Conservation (phyloP, 2,797 vertebrate species). For the Todus mexicanus region DNA sequence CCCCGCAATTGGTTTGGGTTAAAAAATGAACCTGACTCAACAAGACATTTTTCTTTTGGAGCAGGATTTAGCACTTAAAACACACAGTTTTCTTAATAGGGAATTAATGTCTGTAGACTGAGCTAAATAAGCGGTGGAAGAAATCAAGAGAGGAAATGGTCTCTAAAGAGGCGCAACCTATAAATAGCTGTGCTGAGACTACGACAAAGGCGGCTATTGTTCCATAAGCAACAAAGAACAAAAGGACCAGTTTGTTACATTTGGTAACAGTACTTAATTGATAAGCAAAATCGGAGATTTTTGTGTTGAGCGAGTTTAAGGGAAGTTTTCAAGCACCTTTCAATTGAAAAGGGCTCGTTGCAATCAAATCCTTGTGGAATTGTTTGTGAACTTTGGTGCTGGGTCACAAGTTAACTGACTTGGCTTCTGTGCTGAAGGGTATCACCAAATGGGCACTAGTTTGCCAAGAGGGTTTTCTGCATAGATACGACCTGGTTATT, state of each 20-base stretch:
- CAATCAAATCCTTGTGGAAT: neutral
- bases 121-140: slow-evolving; percentile 34
- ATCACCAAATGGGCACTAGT: neutral
- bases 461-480: neutral
- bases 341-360: slow-evolving; percentile 25
- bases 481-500: neutral
- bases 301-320: neutral
- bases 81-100: neutral
- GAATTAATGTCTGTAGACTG: neutral
- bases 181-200: slow-evolving; percentile 69
- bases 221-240: slow-evolving; percentile 68
- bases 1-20: neutral
- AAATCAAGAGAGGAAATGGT: slow-evolving; percentile 61
- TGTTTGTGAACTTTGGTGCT: slow-evolving; percentile 8
- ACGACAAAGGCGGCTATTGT: slow-evolving; percentile 70
- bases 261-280: slow-evolving; percentile 66
- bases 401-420: neutral
- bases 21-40: neutral
- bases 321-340: slow-evolving; percentile 34
- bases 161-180: slow-evolving; percentile 62
- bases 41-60: neutral
- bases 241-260: slow-evolving; percentile 64
- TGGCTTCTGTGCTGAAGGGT: neutral
- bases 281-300: slow-evolving; percentile 49
- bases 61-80: neutral